These are phyloP conservation scores for Nephrotoma flavescens DNA, from an alignment of 2,888 invertebrate species.

Conservation along the genomic window DNA sequence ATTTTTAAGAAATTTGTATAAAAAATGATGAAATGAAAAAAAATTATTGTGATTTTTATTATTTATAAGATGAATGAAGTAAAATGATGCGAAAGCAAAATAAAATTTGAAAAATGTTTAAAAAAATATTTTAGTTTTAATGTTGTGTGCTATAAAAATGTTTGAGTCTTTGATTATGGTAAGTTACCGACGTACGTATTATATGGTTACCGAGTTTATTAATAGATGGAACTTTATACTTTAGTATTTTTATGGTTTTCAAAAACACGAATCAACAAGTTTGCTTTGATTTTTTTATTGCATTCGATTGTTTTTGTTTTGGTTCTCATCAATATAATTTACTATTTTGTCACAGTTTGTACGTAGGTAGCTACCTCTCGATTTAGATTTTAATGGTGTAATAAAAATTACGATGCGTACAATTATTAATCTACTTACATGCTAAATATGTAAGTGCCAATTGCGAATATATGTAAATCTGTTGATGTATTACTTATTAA, in stretches of 20 bases:
- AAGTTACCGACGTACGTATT: neutral
- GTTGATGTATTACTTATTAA: no score
- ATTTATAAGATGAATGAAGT: neutral
- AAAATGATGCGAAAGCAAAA: neutral
- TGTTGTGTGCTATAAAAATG: neutral
- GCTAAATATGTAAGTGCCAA: no score
- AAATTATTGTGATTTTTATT: neutral
- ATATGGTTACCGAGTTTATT: neutral
- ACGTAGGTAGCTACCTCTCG: no score
- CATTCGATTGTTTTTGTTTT: no score
- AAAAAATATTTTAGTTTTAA: neutral
- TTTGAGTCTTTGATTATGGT: neutral
- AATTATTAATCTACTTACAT: no score
- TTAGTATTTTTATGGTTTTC: neutral
- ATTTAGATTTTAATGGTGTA: no score
- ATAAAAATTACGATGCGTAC: no score
- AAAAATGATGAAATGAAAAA: neutral
- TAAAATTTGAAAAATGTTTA: neutral
- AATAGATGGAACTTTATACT: neutral
- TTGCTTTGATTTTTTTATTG: no score
- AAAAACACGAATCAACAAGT: neutral
- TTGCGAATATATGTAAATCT: no score
- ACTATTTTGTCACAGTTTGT: no score
- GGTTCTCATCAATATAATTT: no score
- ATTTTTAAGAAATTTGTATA: neutral